Percentiles rank a stretch among this genome's conserved stretches.
Evolutionary conservation across 2,888 invertebrate genomes (phyloP).

Genomic region (Ischnura elegans): DNA sequence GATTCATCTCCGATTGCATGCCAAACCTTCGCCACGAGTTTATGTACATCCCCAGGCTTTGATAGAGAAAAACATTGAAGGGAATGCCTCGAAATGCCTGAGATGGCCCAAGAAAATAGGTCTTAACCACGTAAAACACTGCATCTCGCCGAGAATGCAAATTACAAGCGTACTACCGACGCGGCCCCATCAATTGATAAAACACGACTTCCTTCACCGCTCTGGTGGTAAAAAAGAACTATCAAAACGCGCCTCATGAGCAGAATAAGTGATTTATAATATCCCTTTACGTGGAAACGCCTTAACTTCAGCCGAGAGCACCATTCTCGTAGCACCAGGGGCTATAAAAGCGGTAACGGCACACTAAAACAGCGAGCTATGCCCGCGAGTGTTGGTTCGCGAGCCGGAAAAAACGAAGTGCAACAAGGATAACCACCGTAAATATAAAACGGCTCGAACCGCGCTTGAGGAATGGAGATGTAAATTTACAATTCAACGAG

Average conservation of each 20-base stretch:
- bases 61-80: not conserved
- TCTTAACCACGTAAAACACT: not conserved
- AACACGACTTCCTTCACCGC: not conserved
- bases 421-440: conserved; percentile 8
- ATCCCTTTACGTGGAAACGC: not conserved
- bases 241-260: conserved; percentile 24
- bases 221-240: not conserved
- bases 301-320: not conserved
- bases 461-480: not conserved
- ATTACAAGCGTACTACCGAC: not conserved
- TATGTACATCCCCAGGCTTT: not conserved
- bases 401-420: not conserved
- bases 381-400: not conserved
- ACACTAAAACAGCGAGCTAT: not conserved
- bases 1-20: too few species aligned
- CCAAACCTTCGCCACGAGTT: not conserved
- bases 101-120: not conserved
- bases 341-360: not conserved
- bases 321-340: not conserved
- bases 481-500: conserved; percentile 15
- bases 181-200: not conserved
- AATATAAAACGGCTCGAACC: not conserved
- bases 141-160: not conserved
- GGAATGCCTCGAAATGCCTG: not conserved
- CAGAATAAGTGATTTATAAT: conserved; percentile 35